phyloP scores from a whole-genome alignment of 2,797 vertebrate genomes.

The Lutjanus campechanus region DNA sequence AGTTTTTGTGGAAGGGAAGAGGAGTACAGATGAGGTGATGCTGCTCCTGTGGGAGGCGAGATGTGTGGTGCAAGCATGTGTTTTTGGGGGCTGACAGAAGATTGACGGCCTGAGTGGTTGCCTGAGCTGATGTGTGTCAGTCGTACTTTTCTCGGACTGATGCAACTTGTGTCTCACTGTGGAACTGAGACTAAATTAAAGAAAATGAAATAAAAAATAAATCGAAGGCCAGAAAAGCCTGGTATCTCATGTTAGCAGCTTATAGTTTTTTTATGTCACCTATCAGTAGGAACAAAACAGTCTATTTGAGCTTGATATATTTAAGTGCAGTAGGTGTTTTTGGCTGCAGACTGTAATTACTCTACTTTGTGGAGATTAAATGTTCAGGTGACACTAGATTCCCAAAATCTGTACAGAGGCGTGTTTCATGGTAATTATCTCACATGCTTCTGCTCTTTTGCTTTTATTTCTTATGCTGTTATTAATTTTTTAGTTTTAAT shows the following conservation, averaged over 20 bases:
- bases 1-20: slow-evolving; percentile 14
- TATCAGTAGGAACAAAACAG: slow-evolving; percentile 17
- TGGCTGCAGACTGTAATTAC: slow-evolving; percentile 23
- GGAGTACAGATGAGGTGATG: slow-evolving; percentile 9
- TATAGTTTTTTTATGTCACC: slow-evolving; percentile 15
- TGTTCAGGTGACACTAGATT: slow-evolving; percentile 1
- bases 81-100: slow-evolving; percentile 37
- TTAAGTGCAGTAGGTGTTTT: slow-evolving; percentile 31
- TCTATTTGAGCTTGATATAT: slow-evolving; percentile 18
- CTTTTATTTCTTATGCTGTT: not conserved
- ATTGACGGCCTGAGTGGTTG: slow-evolving; percentile 40
- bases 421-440: not conserved
- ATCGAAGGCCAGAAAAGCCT: slow-evolving; percentile 19
- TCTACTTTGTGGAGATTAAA: slow-evolving; percentile 23
- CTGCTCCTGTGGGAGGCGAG: slow-evolving; percentile 28
- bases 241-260: slow-evolving; percentile 50
- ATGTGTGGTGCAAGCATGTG: slow-evolving; percentile 10
- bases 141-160: slow-evolving; percentile 44
- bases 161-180: slow-evolving; percentile 27
- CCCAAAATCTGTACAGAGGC: not conserved
- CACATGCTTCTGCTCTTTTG: not conserved
- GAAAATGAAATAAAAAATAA: slow-evolving; percentile 7
- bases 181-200: slow-evolving; percentile 18
- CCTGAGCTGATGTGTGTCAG: slow-evolving; percentile 46
- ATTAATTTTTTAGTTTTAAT: not conserved